Evolutionary conservation across 2,113 vertebrate species (phyloP), one percentile per base, ranked within the genome.

Genomic region (Mirza zaza): DNA sequence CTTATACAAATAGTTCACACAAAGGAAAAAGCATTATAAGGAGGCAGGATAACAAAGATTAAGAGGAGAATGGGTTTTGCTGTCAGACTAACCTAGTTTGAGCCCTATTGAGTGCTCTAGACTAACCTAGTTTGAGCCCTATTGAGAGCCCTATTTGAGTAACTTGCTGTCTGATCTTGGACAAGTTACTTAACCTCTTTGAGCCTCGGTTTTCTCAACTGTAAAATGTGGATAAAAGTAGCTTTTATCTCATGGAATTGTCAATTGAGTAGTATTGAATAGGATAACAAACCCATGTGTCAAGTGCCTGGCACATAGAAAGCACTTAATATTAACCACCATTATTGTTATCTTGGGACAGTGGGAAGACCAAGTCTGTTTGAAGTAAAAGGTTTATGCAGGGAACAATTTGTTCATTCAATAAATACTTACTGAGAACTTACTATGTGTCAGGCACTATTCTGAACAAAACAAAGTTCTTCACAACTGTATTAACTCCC

Each of bases 201-300:
- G 52, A 90, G 15, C 68, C 52, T 76, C 52, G 67, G 42, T 81
- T 75, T 88, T 89, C 71, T 85, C 68, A 96, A n/a, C 18, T 91
- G 4, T 87, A 75, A 96, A 94, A 90, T 70, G 21, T 65, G 14
- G 29, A 67, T 94, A 87, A 90, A 94, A 95, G 87, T 87, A 92
- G 68, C 52, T 87, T 94, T 92, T 83, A 83, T 79, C 57, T 95
- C 70, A 87, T 87, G 32, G 9, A 86, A 1, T 79, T 95, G 34
- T 84, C 65, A 91, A 68, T 29, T 92, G 61, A 82, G 63, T 86
- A 90, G 67, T 25, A 90, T 42, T 86, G 39, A 55, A 39, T 80
- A 75, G 23, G 6, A 55, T 93, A 63, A 86, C 29, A 96, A 90
- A 65, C 5, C 8, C 55, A 61, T 67, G 32, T 90, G 5, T 88